Percentiles rank a stretch among this genome's conserved stretches.
Conservation (phyloP, 2,797 vertebrate species). For the Syndactyla subalaris region DNA sequence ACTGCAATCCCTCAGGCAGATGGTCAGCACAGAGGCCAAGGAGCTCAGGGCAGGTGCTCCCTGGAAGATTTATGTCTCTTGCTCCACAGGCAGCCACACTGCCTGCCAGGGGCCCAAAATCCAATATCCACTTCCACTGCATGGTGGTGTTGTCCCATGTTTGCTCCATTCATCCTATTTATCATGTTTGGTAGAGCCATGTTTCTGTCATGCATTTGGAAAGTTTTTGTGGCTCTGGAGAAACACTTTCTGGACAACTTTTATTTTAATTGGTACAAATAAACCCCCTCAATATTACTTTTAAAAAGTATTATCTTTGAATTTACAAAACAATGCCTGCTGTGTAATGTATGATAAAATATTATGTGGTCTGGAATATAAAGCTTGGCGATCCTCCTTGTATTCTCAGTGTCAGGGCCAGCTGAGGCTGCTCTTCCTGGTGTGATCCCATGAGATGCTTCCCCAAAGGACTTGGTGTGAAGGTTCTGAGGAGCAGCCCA, state of each 20-base stretch:
- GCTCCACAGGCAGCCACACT: neutral
- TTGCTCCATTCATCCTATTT: neutral
- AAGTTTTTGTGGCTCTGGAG: neutral
- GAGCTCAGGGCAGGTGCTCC: neutral
- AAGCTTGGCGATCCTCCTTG: neutral
- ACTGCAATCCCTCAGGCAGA: neutral
- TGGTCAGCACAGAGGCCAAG: neutral
- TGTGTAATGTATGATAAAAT: neutral
- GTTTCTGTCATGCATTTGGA: neutral
- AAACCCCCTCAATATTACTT: neutral
- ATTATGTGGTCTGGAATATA: neutral
- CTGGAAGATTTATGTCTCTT: neutral
- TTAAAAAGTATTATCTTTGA: neutral
- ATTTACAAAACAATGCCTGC: neutral
- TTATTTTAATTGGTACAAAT: neutral
- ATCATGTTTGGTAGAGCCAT: neutral
- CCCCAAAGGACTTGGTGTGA: neutral
- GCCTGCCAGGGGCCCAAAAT: neutral
- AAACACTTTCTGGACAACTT: neutral
- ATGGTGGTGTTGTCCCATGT: neutral
- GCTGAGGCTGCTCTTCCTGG: neutral
- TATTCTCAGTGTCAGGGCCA: rapidly evolving
- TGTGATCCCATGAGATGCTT: neutral
- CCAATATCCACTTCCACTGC: neutral
- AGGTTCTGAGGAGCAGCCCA: neutral